Evolutionary conservation across 2,888 invertebrate genomes (phyloP), one percentile per base, ranked within the genome.

Genomic region (Laspeyria flexula): DNA sequence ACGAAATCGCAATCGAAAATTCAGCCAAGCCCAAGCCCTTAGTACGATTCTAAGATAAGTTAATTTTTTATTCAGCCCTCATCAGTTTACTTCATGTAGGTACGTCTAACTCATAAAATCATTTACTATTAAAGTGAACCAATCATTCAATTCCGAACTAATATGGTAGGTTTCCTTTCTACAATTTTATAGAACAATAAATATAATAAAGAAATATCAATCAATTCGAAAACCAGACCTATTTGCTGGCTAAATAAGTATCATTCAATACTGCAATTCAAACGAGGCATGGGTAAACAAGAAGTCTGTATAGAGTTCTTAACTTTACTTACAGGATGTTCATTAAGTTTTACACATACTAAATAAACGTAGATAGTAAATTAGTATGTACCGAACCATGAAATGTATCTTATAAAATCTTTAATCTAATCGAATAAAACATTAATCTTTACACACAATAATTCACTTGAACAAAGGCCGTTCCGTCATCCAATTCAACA

Each of bases 221-320:
- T n/a, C n/a, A 86, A 89, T 79, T 84, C 77, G 84, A 86, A 78
- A 86, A 82, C 79, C 48, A 43, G 44, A 55, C 59, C 67, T 85
- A 82, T 86, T 88, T 86, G 83, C 85, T 81, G 81, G 83, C 89
- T 88, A 88, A 88, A 89, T 83, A 86, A 75, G 85, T 88, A 86
- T 84, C 79, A 87, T 90, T 86, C 86, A 83, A 89, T 90, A 86
- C 83, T 78, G 74, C 72, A 73, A 72, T 71, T 71, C 77, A 80
- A 85, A 81, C 79, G 73, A 81, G 76, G 73, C 25, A 11, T 27
- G 15, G 15, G 25, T 3, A 25, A 25, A 16, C 10, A 3, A 7
- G 11, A 9, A 10, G 18, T 43, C 27, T 34, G 1, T 3, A 43
- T 25, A 11, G 10, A 42, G 11, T 7, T 30, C 3, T 18, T 18